phyloP scores from a whole-genome alignment of 2,113 vertebrate species.

The Leuciscus idus region DNA sequence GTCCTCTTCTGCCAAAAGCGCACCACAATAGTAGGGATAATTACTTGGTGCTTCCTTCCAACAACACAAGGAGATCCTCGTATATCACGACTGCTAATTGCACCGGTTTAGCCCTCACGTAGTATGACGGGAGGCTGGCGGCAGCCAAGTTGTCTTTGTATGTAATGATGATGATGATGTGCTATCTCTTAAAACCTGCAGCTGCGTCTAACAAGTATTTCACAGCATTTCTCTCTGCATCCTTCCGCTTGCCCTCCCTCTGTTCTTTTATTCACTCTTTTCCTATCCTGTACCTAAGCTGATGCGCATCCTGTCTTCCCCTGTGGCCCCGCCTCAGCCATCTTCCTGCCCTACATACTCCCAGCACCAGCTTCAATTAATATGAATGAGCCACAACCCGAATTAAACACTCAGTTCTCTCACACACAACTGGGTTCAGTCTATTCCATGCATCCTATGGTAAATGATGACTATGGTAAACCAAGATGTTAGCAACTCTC shows the following conservation, averaged over 20 bases:
- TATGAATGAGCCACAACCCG: slow-evolving; percentile 8
- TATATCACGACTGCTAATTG: slow-evolving; percentile 42
- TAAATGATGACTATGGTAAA: background rate
- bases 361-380: slow-evolving; percentile 27
- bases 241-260: background rate
- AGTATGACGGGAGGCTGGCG: slow-evolving; percentile 29
- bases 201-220: slow-evolving; percentile 33
- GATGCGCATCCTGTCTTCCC: background rate
- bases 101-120: slow-evolving; percentile 7
- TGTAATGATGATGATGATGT: background rate
- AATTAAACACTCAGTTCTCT: slow-evolving; percentile 19
- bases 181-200: slow-evolving; percentile 40
- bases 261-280: background rate
- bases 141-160: slow-evolving; percentile 22
- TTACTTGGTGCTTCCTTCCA: slow-evolving; percentile 40
- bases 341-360: slow-evolving; percentile 24
- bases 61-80: slow-evolving; percentile 16
- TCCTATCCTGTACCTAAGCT: background rate
- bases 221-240: slow-evolving; percentile 18
- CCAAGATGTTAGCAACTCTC: background rate
- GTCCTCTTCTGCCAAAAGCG: slow-evolving; percentile 31
- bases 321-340: slow-evolving; percentile 14
- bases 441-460: background rate
- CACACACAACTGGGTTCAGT: slow-evolving; percentile 26
- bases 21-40: slow-evolving; percentile 38